Evolutionary conservation across 2,888 invertebrate genomes (phyloP).

Genomic region (Sceliomorpha sp.): DNA sequence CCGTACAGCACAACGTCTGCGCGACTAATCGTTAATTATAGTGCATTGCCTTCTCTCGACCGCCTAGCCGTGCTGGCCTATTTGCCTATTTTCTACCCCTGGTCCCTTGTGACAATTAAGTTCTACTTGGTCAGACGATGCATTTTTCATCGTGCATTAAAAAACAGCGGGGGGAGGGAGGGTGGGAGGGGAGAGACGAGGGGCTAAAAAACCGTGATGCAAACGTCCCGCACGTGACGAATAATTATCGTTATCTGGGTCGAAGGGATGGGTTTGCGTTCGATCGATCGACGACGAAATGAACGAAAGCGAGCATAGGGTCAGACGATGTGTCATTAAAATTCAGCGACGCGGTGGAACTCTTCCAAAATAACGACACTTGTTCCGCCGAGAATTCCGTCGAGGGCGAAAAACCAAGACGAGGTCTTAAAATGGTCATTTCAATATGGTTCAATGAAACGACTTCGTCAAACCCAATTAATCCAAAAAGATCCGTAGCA

Average conservation of each 20-base stretch:
- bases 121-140: slow-evolving; percentile 27
- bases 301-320: slow-evolving; percentile 11
- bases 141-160: slow-evolving; percentile 13
- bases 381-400: no score
- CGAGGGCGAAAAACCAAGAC: no score
- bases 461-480: no score
- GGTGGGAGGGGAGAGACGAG: no score
- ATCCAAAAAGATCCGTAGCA: no score
- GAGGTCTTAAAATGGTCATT: no score
- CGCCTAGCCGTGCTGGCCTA: slow-evolving; percentile 70
- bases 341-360: slow-evolving; percentile 9
- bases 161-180: no score
- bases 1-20: slow-evolving; percentile 54
- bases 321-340: slow-evolving; percentile 51
- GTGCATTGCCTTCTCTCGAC: slow-evolving; percentile 68
- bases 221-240: background rate
- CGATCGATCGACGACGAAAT: slow-evolving; percentile 33
- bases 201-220: background rate
- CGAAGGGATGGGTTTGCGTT: slow-evolving; percentile 38
- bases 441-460: no score
- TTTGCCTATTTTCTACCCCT: slow-evolving; percentile 73
- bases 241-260: slow-evolving; percentile 41
- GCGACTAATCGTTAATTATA: slow-evolving; percentile 70
- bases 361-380: no score
- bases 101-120: slow-evolving; percentile 42